These are phyloP conservation scores for Perdita meconis DNA, from an alignment of 2,888 invertebrate species.

Conservation along the genomic window DNA sequence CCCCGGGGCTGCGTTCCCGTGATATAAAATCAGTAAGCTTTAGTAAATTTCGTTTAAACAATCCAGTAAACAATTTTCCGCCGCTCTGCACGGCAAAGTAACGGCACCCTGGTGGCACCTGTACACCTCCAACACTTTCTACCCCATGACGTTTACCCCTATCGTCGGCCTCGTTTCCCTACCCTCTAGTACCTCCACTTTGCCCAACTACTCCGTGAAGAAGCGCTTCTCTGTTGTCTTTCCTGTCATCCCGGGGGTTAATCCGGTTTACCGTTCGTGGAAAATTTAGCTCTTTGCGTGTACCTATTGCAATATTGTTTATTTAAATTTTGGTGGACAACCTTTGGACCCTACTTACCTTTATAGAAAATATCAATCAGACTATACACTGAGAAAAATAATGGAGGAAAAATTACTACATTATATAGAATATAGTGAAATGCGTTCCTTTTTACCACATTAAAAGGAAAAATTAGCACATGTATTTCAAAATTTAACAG, in stretches of 20 bases:
- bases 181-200: slow-evolving; percentile 32
- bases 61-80: slow-evolving; percentile 84
- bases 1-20: slow-evolving; percentile 81
- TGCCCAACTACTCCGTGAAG: slow-evolving; percentile 29
- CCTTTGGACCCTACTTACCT: too few relatives aligned
- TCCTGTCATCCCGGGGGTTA: slow-evolving; percentile 58
- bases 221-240: slow-evolving; percentile 16
- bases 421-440: too few relatives aligned
- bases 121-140: slow-evolving; percentile 71
- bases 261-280: slow-evolving; percentile 34
- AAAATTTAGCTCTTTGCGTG: slow-evolving; percentile 21
- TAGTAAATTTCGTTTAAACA: slow-evolving; percentile 84
- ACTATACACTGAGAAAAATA: too few relatives aligned
- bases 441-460: too few relatives aligned
- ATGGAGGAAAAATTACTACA: too few relatives aligned
- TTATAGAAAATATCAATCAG: too few relatives aligned
- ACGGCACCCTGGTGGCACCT: slow-evolving; percentile 82
- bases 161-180: slow-evolving; percentile 53
- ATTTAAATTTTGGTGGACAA: too few relatives aligned
- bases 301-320: too few relatives aligned
- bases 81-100: slow-evolving; percentile 83
- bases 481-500: too few relatives aligned
- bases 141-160: slow-evolving; percentile 73
- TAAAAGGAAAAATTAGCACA: too few relatives aligned
- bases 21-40: slow-evolving; percentile 84